phyloP scores from a whole-genome alignment of 2,888 invertebrate species.

The Stenchaetothrips biformis region DNA sequence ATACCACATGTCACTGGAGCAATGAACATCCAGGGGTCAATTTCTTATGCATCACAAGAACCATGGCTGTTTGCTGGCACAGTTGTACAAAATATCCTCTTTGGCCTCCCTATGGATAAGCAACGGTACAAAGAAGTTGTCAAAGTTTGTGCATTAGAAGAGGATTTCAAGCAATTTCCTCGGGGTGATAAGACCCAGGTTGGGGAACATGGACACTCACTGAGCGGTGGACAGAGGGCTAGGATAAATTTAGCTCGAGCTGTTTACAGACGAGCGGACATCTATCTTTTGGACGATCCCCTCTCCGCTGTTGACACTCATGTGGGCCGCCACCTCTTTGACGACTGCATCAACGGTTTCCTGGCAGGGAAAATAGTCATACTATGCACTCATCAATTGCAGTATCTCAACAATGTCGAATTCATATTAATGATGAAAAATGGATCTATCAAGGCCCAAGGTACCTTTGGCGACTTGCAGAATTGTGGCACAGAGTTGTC shows the following conservation, averaged over 20 bases:
- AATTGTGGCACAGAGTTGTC: slow-evolving; percentile 74
- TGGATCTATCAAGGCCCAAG: slow-evolving; percentile 50
- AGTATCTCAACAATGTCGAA: slow-evolving; percentile 65
- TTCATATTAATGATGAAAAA: slow-evolving; percentile 49
- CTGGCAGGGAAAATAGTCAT: slow-evolving; percentile 64
- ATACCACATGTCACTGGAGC: slow-evolving; percentile 63
- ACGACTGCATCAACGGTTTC: slow-evolving; percentile 50
- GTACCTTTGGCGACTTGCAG: slow-evolving; percentile 65
- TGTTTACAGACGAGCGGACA: slow-evolving; percentile 51
- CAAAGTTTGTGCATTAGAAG: slow-evolving; percentile 57
- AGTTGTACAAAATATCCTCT: slow-evolving; percentile 66
- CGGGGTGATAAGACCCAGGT: slow-evolving; percentile 71
- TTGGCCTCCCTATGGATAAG: slow-evolving; percentile 58
- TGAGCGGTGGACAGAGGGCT: slow-evolving; percentile 81
- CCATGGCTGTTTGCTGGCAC: slow-evolving; percentile 62
- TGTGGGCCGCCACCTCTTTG: slow-evolving; percentile 52
- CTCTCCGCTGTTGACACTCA: slow-evolving; percentile 54
- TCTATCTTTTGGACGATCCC: slow-evolving; percentile 56
- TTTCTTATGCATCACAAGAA: slow-evolving; percentile 61
- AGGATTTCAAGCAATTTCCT: slow-evolving; percentile 68
- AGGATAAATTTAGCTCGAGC: slow-evolving; percentile 52
- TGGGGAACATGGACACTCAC: slow-evolving; percentile 71
- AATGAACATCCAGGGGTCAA: slow-evolving; percentile 56
- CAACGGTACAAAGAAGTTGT: slow-evolving; percentile 61
- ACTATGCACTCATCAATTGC: slow-evolving; percentile 76